Evolutionary conservation across 2,888 invertebrate genomes (phyloP).

Genomic region (Leptogaster cylindrica): DNA sequence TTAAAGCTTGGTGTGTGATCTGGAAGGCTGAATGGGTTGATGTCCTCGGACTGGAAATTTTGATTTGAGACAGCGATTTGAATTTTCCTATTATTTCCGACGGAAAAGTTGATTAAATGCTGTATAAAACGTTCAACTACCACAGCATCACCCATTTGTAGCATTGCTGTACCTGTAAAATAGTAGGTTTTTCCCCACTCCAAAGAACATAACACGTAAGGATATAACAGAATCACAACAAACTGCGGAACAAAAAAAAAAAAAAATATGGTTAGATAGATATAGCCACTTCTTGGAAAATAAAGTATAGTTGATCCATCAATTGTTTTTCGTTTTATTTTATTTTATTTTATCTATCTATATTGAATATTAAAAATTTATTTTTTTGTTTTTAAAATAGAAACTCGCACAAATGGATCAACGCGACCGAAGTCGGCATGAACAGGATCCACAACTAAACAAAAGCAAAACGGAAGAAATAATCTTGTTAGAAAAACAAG

Average conservation of each 20-base stretch:
- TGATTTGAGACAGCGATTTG: slow-evolving; percentile 86
- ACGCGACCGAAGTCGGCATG: slow-evolving; percentile 48
- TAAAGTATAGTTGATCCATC: too few relatives aligned
- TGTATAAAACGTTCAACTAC: slow-evolving; percentile 95
- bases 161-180: slow-evolving; percentile 99
- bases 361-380: too few relatives aligned
- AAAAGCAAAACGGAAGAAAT: slow-evolving; percentile 49
- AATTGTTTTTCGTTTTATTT: too few relatives aligned
- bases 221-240: too few relatives aligned
- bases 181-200: too few relatives aligned
- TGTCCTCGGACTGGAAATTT: slow-evolving; percentile 92
- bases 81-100: slow-evolving; percentile 72
- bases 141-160: slow-evolving; percentile 96
- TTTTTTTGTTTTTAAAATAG: slow-evolving; percentile 22
- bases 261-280: too few relatives aligned
- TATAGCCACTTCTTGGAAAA: too few relatives aligned
- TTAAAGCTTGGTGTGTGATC: slow-evolving; percentile 98
- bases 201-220: too few relatives aligned
- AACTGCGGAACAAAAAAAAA: too few relatives aligned
- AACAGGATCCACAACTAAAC: slow-evolving; percentile 45
- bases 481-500: slow-evolving; percentile 50
- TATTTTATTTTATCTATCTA: too few relatives aligned
- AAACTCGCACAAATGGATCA: slow-evolving; percentile 49
- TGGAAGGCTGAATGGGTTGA: slow-evolving; percentile 92
- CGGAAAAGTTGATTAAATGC: slow-evolving; percentile 91